phyloP scores from a whole-genome alignment of 2,797 vertebrate species.

The Coilia nasus region DNA sequence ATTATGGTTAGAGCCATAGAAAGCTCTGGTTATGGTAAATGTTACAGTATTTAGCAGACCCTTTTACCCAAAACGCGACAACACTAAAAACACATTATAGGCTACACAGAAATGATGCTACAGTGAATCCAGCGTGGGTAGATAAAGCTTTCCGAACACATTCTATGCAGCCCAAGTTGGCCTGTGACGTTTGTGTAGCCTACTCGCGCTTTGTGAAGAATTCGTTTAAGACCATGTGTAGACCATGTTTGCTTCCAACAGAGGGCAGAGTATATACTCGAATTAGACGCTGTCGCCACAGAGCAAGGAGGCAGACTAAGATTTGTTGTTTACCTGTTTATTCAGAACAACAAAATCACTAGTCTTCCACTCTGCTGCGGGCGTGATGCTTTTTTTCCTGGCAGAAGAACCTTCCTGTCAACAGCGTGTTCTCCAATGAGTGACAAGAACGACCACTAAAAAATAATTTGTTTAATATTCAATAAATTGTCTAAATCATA shows the following conservation, averaged over 20 bases:
- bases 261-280: slow-evolving; percentile 44
- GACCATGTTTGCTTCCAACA: slow-evolving; percentile 27
- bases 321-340: slow-evolving; percentile 85
- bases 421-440: neutral
- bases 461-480: neutral
- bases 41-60: no score
- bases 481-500: neutral
- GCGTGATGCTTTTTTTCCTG: slow-evolving; percentile 50
- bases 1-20: no score
- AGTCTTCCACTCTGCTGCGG: slow-evolving; percentile 91
- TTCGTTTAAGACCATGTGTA: neutral
- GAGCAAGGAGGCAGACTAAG: slow-evolving; percentile 86
- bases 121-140: no score
- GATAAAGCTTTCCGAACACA: no score
- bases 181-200: no score
- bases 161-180: no score
- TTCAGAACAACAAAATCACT: slow-evolving; percentile 98
- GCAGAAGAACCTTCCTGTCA: neutral
- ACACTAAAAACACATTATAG: no score
- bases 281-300: slow-evolving; percentile 58
- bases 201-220: neutral
- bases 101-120: no score
- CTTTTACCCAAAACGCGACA: no score
- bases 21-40: no score
- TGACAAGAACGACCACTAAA: neutral